phyloP scores from a whole-genome alignment of 1,140 invertebrate species.

The Drosophila trapezifrons region DNA sequence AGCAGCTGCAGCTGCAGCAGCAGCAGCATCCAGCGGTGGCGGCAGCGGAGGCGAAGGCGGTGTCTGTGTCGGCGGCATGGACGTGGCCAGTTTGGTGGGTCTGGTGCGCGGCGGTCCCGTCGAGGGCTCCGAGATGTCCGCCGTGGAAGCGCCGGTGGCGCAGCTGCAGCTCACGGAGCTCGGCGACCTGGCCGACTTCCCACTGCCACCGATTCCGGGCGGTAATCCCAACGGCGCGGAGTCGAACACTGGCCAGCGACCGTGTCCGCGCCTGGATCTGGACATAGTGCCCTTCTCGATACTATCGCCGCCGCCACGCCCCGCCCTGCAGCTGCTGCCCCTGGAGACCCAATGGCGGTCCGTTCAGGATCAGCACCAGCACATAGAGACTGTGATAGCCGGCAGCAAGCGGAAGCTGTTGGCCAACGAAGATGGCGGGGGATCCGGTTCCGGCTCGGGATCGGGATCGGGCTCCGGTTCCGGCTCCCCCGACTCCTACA shows the following conservation, averaged over 20 bases:
- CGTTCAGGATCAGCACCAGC: slow-evolving; percentile 40
- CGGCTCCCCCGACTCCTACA: slow-evolving; percentile 64
- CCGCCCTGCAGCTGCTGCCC: slow-evolving; percentile 63
- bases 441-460: slow-evolving; percentile 35
- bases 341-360: slow-evolving; percentile 61
- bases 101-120: slow-evolving; percentile 69
- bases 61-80: slow-evolving; percentile 24
- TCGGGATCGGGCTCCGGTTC: slow-evolving; percentile 56
- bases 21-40: slow-evolving; percentile 23
- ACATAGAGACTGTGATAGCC: slow-evolving; percentile 79
- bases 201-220: slow-evolving; percentile 77
- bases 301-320: slow-evolving; percentile 74
- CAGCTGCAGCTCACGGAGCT: slow-evolving; percentile 22
- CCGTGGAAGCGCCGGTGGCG: slow-evolving; percentile 19
- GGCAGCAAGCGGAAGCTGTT: slow-evolving; percentile 60
- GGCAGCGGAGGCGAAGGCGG: not conserved
- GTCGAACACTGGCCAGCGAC: slow-evolving; percentile 19
- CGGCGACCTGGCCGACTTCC: slow-evolving; percentile 73
- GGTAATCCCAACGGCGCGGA: slow-evolving; percentile 12
- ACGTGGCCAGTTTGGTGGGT: slow-evolving; percentile 63
- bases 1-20: slow-evolving; percentile 55
- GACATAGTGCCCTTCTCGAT: slow-evolving; percentile 82
- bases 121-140: slow-evolving; percentile 62
- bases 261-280: slow-evolving; percentile 63
- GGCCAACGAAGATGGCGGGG: slow-evolving; percentile 51